Evolutionary conservation across 1,140 invertebrate species (phyloP), one percentile per base, ranked within the genome.

Genomic region (Caenorhabditis tropicalis): DNA sequence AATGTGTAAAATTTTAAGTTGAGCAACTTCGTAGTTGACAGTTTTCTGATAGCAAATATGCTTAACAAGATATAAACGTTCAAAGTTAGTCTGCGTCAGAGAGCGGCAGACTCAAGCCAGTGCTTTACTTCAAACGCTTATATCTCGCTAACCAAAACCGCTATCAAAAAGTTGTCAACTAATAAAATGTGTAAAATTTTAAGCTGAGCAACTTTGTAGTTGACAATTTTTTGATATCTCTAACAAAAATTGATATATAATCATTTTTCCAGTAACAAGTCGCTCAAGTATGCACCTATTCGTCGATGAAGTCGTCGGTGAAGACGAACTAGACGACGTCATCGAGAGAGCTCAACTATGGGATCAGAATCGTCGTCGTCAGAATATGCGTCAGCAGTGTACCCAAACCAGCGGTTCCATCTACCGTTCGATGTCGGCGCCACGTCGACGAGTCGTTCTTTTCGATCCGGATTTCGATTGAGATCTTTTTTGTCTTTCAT

Each of bases 391-490:
- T 39, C 65, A 74, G 33, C 65, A 46, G n/a, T 24, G n/a, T 12
- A 74, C 65, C 10, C 65, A 74, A 24, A 74, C 65, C 1, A 74
- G 65, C 43, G 65, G 19, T 43, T 74, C 65, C 36, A 31, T 74
- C 3, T 74, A 15, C 36, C 36, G 65, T 24, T 74, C 65, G 0
- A 74, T 74, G 16, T 74, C 65, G n/a, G 65, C 65, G 12, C 65
- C 65, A 21, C 33, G 65, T 24, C 65, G 65, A n/a, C 33, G 65
- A 74, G 36, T 74, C 36, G 65, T 74, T 0, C 36, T 74, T 39
- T 74, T 74, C n/a, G 65, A 74, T 74, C 65, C 65, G 7, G 65
- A 74, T 74, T 74, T 74, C 24, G 65, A 74, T 43, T 74, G 36
- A 74, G n/a, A n/a, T n/a, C n/a, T n/a, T n/a, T n/a, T n/a, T n/a